phyloP scores from a whole-genome alignment of 2,113 vertebrate genomes.

The Cephalopholis sonnerati region DNA sequence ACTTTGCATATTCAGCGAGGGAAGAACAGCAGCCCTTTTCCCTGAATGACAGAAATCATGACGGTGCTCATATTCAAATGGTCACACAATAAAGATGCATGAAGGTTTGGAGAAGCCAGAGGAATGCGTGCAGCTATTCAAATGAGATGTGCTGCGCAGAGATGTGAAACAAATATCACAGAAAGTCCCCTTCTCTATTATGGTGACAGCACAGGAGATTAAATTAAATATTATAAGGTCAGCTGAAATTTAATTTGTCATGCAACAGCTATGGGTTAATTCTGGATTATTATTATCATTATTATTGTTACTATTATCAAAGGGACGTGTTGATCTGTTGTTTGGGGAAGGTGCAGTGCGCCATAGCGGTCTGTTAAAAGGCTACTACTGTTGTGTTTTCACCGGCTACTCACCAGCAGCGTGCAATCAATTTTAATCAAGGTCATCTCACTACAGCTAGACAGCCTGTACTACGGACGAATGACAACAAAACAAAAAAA shows the following conservation, averaged over 20 bases:
- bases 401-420: conserved; percentile 25
- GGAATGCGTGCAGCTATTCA: conserved; percentile 37
- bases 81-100: not conserved
- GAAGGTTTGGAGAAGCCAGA: not conserved
- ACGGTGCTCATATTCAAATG: conserved; percentile 19
- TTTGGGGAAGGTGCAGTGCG: conserved; percentile 45
- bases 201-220: not conserved
- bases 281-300: not conserved
- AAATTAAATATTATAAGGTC: conserved; percentile 6
- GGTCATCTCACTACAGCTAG: conserved; percentile 56
- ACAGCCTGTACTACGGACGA: not conserved
- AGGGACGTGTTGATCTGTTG: conserved; percentile 4
- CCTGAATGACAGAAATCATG: not conserved
- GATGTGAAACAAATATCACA: not conserved
- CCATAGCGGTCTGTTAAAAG: conserved; percentile 26
- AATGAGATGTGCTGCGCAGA: conserved; percentile 13
- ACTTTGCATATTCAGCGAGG: not conserved
- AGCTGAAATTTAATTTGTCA: not conserved
- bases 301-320: not conserved
- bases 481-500: not conserved
- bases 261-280: not conserved
- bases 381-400: conserved; percentile 32
- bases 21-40: not conserved
- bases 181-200: conserved; percentile 6
- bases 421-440: conserved; percentile 71